phyloP scores from a whole-genome alignment of 2,888 invertebrate species.

The Cosmia pyralina region DNA sequence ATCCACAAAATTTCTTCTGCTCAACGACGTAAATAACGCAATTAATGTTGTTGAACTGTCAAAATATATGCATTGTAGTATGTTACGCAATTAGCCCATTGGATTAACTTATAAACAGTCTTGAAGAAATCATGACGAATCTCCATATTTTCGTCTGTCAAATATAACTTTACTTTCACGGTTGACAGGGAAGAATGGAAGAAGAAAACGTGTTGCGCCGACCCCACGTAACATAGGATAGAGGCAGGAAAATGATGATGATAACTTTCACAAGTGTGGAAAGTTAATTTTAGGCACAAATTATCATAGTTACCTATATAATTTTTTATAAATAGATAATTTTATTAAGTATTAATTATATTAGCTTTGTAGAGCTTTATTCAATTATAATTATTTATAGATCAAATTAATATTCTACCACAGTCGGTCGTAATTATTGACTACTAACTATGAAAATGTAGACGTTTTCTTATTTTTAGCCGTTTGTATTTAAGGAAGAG shows the following conservation, averaged over 20 bases:
- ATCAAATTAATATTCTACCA: constrained; percentile 1
- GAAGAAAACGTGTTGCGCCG: too few species aligned
- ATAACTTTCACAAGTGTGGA: constrained; percentile 28
- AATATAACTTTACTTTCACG: constrained; percentile 17
- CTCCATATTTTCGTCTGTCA: background rate
- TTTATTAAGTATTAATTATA: constrained; percentile 55
- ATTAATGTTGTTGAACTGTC: too few species aligned
- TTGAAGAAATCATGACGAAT: background rate
- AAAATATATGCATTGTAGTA: too few species aligned
- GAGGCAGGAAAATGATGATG: too few species aligned
- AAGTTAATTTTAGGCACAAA: constrained; percentile 47
- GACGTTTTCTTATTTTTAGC: background rate
- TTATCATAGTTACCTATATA: constrained; percentile 53
- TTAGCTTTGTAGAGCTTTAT: constrained; percentile 32
- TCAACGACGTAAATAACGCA: too few species aligned
- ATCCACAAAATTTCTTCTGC: too few species aligned
- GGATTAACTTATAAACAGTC: background rate
- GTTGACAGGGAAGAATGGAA: too few species aligned
- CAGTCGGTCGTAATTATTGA: background rate
- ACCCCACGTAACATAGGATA: too few species aligned
- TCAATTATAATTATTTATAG: constrained; percentile 16
- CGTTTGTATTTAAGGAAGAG: background rate
- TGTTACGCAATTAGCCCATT: too few species aligned
- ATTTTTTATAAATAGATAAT: constrained; percentile 38
- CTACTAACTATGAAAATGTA: constrained; percentile 4